Evolutionary conservation across 2,113 vertebrate genomes (phyloP).

Genomic region (Neoarius graeffei): DNA sequence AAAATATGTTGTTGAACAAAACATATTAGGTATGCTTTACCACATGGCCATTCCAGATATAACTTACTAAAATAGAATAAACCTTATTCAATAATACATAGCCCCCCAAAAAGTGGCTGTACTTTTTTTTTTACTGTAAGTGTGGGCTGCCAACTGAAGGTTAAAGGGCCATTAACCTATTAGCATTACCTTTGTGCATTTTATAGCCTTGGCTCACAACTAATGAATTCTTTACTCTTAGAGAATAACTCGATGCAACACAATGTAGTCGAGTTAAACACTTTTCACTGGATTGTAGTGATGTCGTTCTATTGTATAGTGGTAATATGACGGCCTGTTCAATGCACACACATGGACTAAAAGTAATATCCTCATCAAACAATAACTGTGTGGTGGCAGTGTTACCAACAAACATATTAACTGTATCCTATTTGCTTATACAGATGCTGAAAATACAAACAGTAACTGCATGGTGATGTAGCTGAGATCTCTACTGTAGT

Average conservation of each 20-base stretch:
- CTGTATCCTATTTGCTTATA: neutral
- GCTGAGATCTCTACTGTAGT: neutral
- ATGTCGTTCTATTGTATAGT: neutral
- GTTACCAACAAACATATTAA: neutral
- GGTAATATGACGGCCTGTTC: neutral
- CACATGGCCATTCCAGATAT: neutral
- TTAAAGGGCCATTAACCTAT: neutral
- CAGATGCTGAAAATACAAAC: neutral
- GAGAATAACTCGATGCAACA: neutral
- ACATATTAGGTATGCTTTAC: neutral
- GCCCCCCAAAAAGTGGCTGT: neutral
- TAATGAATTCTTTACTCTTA: neutral
- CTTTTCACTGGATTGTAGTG: neutral
- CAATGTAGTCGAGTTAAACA: neutral
- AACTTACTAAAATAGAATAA: neutral
- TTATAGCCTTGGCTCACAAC: neutral
- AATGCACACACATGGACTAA: neutral
- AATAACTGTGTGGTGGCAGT: neutral
- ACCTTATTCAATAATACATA: neutral
- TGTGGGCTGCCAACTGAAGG: neutral
- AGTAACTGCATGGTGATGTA: neutral
- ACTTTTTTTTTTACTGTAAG: too few species aligned
- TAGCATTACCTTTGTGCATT: neutral
- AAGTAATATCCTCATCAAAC: neutral
- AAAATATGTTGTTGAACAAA: neutral